phyloP scores from a whole-genome alignment of 2,797 vertebrate species.

The Anolis apletophallus region DNA sequence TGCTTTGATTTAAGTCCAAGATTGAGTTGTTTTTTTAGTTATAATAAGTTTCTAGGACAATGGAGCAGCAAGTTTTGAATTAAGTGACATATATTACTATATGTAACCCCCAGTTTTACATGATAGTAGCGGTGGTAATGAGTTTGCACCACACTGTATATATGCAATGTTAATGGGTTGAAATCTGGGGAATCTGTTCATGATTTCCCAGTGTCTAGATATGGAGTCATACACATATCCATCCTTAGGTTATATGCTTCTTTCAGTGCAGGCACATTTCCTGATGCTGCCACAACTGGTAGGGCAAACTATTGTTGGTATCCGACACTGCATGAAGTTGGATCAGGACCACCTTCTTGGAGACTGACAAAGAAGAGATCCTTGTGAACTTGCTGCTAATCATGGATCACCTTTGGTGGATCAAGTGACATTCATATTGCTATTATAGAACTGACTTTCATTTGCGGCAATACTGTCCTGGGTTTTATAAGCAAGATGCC shows the following conservation, averaged over 20 bases:
- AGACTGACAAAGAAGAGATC: not conserved
- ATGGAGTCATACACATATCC: not conserved
- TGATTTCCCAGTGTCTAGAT: not conserved
- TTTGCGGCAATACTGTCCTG: too few species aligned
- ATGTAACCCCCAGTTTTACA: not conserved
- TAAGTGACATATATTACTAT: not conserved
- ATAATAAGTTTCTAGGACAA: not conserved
- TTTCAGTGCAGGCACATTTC: not conserved
- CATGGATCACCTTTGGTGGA: not conserved
- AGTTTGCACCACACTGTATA: not conserved
- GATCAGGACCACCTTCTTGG: not conserved
- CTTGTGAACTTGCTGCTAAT: not conserved
- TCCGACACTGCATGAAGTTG: not conserved
- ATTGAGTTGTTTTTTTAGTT: not conserved
- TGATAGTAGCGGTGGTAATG: not conserved
- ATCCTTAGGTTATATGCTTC: not conserved
- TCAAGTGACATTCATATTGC: not conserved
- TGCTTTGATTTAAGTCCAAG: not conserved
- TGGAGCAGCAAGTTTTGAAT: not conserved
- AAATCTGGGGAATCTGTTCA: not conserved
- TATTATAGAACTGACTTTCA: not conserved
- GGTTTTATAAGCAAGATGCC: too few species aligned
- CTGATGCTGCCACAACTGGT: not conserved
- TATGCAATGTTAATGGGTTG: too few species aligned
- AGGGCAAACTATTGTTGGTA: not conserved